A percentile compares a stretch with the other conserved stretches of the same genome.
Conservation (phyloP, 1,140 invertebrate genomes). For the Drosophila ironensis region DNA sequence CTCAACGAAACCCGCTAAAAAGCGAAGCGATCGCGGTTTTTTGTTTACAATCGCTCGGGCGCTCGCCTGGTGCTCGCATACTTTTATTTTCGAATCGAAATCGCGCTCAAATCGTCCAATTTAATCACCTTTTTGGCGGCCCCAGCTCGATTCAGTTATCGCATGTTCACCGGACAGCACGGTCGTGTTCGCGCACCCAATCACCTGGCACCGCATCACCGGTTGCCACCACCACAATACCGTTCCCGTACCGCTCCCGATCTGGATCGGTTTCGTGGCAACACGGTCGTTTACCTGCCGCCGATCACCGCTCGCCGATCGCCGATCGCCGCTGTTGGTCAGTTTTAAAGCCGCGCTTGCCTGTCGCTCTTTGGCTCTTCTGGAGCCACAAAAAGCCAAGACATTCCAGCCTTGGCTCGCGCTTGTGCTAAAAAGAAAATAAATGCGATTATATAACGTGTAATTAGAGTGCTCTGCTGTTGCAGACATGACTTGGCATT, state of each 20-base stretch:
- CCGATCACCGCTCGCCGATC: constrained; percentile 5
- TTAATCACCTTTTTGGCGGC: constrained; percentile 67
- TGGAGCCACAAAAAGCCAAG: neutral
- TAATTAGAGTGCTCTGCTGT: constrained; percentile 62
- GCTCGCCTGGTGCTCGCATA: constrained; percentile 7
- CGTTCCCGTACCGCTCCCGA: constrained; percentile 3
- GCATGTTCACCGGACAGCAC: constrained; percentile 59
- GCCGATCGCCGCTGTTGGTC: constrained; percentile 26
- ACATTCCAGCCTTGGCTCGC: constrained; percentile 26
- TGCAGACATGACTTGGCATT: constrained; percentile 38
- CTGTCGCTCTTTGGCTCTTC: neutral
- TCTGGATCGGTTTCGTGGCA: constrained; percentile 16
- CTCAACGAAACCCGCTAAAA: neutral
- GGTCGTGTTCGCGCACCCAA: constrained; percentile 45
- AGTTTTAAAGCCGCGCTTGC: constrained; percentile 12
- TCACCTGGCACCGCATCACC: neutral
- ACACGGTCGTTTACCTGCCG: constrained; percentile 51
- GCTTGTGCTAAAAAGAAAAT: constrained; percentile 40
- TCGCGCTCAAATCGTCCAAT: constrained; percentile 55
- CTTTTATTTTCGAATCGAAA: constrained; percentile 71
- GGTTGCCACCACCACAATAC: neutral
- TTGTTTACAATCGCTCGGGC: constrained; percentile 60
- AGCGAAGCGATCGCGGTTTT: constrained; percentile 11
- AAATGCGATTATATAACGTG: constrained; percentile 66
- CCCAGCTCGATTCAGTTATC: constrained; percentile 71